phyloP scores from a whole-genome alignment of 2,113 vertebrate species.

The Otis tarda region DNA sequence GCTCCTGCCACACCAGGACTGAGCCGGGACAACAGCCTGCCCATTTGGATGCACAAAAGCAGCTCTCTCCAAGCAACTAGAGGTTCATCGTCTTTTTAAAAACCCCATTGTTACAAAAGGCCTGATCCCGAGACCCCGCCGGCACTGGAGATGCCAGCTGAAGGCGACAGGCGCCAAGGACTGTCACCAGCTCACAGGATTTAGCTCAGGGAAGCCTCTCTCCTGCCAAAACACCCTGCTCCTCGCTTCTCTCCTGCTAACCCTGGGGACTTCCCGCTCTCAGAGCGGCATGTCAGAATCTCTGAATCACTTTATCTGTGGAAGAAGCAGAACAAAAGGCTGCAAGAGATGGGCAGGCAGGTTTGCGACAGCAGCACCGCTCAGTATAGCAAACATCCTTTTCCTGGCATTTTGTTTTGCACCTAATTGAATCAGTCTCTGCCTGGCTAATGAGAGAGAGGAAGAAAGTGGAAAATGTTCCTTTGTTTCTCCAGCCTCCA shows the following conservation, averaged over 20 bases:
- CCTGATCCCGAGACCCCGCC: neutral
- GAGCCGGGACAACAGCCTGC: neutral
- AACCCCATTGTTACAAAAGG: neutral
- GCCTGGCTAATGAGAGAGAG: neutral
- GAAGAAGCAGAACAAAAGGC: conserved; percentile 17
- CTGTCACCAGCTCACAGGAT: neutral
- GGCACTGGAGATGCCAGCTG: neutral
- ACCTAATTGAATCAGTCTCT: neutral
- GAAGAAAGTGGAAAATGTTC: neutral
- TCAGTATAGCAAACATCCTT: neutral
- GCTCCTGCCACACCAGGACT: neutral
- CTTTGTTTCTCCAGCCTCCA: neutral
- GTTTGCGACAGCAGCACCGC: neutral
- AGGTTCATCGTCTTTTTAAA: neutral
- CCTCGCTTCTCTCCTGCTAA: neutral
- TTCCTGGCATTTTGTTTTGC: conserved; percentile 35
- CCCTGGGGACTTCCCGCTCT: neutral
- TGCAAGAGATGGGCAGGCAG: neutral
- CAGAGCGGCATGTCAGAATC: neutral
- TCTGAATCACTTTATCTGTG: conserved; percentile 10
- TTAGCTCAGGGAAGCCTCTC: neutral
- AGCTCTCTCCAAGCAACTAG: neutral
- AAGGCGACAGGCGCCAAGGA: neutral
- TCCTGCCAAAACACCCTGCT: neutral
- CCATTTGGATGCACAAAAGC: neutral